These are phyloP conservation scores for Solenopsis fugax DNA, from an alignment of 1,140 invertebrate genomes.

Conservation along the genomic window DNA sequence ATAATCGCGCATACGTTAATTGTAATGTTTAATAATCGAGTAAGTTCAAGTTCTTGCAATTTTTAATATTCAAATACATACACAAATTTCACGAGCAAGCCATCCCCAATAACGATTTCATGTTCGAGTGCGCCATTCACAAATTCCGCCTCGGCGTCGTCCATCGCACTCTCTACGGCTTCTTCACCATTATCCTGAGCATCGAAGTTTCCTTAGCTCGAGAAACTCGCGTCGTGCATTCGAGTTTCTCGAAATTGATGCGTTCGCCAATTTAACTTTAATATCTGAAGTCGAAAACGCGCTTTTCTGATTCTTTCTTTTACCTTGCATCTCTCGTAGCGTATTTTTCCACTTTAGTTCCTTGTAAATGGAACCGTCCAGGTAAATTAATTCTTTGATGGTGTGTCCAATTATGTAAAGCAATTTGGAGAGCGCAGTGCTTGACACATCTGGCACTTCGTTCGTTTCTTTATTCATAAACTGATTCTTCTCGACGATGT, in stretches of 20 bases:
- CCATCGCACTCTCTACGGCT: slow-evolving; percentile 93
- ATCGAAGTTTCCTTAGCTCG: slow-evolving; percentile 9
- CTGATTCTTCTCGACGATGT: slow-evolving; percentile 66
- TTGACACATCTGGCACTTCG: slow-evolving; percentile 37
- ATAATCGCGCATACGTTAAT: slow-evolving; percentile 38
- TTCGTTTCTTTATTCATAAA: slow-evolving; percentile 24
- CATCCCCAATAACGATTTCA: slow-evolving; percentile 89
- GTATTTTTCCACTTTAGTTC: slow-evolving; percentile 89
- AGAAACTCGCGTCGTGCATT: background rate
- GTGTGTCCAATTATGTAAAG: slow-evolving; percentile 91
- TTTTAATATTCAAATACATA: slow-evolving; percentile 75
- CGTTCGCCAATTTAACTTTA: slow-evolving; percentile 37
- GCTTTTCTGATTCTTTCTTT: slow-evolving; percentile 72
- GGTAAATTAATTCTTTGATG: slow-evolving; percentile 91
- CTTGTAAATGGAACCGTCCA: slow-evolving; percentile 92
- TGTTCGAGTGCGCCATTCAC: slow-evolving; percentile 93
- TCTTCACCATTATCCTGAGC: slow-evolving; percentile 87
- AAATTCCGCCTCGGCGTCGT: slow-evolving; percentile 95
- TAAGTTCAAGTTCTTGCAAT: background rate
- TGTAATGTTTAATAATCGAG: background rate
- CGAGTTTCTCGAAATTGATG: slow-evolving; percentile 54
- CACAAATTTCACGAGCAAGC: slow-evolving; percentile 87
- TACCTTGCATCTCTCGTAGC: slow-evolving; percentile 83
- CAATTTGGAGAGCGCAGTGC: slow-evolving; percentile 88
- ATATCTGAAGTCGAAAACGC: background rate